Conservation (phyloP, 2,888 invertebrate species). For the Napeogenes sylphis region DNA sequence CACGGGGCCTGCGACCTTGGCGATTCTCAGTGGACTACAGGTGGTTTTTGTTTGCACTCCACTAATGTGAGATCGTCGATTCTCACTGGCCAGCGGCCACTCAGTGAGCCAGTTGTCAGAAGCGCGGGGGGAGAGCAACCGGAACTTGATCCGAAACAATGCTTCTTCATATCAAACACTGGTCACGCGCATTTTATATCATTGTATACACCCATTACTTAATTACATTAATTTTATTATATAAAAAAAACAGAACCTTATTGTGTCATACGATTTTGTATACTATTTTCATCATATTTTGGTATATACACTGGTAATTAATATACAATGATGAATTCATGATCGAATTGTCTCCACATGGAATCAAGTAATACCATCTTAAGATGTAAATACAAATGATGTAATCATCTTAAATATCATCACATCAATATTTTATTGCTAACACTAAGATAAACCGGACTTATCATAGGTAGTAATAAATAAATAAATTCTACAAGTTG, state of each 20-base stretch:
- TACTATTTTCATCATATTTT: too few relatives aligned
- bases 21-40: slow-evolving; percentile 73
- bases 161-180: slow-evolving; percentile 40
- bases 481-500: not conserved
- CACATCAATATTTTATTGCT: not conserved
- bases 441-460: too few relatives aligned
- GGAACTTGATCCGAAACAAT: slow-evolving; percentile 59
- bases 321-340: too few relatives aligned
- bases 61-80: slow-evolving; percentile 55
- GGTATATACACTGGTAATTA: too few relatives aligned
- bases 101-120: slow-evolving; percentile 39
- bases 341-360: not conserved
- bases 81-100: slow-evolving; percentile 43
- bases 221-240: not conserved
- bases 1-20: slow-evolving; percentile 73
- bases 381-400: slow-evolving; percentile 7
- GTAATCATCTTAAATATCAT: slow-evolving; percentile 12
- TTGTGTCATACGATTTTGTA: not conserved
- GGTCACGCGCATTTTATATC: slow-evolving; percentile 23
- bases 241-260: not conserved
- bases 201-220: slow-evolving; percentile 12
- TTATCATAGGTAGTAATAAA: not conserved
- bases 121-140: slow-evolving; percentile 51
- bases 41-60: slow-evolving; percentile 72
- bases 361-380: not conserved